Evolutionary conservation across 2,797 vertebrate genomes (phyloP).

Genomic region (Coregonus suidteri): DNA sequence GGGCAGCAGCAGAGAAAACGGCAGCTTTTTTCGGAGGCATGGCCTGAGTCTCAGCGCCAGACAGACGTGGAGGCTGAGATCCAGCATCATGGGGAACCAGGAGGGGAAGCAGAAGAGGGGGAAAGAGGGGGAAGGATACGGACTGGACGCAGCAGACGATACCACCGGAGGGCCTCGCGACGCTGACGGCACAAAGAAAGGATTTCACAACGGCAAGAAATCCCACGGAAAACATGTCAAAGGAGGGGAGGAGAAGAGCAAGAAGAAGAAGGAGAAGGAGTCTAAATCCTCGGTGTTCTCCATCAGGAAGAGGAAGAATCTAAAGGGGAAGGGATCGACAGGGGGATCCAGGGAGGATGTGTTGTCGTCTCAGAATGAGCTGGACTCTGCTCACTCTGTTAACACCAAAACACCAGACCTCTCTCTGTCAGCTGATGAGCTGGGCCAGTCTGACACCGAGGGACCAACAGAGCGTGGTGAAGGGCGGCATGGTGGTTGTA

Average conservation of each 20-base stretch:
- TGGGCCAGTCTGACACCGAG: constrained; percentile 85
- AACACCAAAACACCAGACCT: constrained; percentile 86
- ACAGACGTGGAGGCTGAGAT: constrained; percentile 36
- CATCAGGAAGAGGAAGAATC: constrained; percentile 88
- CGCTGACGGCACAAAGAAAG: constrained; percentile 84
- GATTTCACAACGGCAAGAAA: constrained; percentile 78
- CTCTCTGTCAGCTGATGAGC: constrained; percentile 85
- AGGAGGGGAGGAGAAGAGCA: constrained; percentile 64
- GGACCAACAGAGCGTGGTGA: background rate
- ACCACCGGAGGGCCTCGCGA: constrained; percentile 80
- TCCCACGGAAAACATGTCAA: constrained; percentile 80
- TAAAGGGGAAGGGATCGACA: constrained; percentile 70
- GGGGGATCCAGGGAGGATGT: constrained; percentile 88
- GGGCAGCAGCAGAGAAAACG: constrained; percentile 11
- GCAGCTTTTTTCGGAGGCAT: constrained; percentile 62
- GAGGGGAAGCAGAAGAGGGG: constrained; percentile 90
- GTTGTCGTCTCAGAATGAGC: constrained; percentile 79
- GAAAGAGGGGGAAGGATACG: constrained; percentile 80
- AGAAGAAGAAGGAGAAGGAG: constrained; percentile 87
- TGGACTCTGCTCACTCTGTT: constrained; percentile 80
- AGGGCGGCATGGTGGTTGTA: too few relatives aligned
- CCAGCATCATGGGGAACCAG: constrained; percentile 90
- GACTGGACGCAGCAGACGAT: constrained; percentile 80
- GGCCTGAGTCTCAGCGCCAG: constrained; percentile 71
- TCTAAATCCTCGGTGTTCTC: constrained; percentile 92